Conservation (phyloP, 2,113 vertebrate species). For the Xenotilapia flavipinnis region DNA sequence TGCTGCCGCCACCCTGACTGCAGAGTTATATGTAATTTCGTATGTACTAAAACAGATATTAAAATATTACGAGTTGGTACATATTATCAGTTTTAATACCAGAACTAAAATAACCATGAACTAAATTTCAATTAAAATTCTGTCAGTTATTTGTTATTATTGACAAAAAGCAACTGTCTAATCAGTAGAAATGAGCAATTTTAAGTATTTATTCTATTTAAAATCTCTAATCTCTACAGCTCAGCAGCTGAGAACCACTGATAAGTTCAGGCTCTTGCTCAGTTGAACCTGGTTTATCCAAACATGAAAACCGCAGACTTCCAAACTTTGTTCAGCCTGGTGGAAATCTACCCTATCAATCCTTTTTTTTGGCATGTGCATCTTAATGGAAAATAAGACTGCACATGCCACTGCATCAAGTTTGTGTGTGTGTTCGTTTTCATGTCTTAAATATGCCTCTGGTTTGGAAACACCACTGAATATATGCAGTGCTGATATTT, state of each 20-base stretch:
- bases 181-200: not conserved
- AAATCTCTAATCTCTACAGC: not conserved
- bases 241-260: slow-evolving; percentile 27
- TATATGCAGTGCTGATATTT: not conserved
- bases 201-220: not conserved
- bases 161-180: not conserved
- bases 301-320: slow-evolving; percentile 14
- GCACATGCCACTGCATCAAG: not conserved
- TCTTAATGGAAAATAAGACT: not conserved
- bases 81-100: not conserved
- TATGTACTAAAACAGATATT: not conserved
- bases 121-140: not conserved
- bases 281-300: slow-evolving; percentile 36
- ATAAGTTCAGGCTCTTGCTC: not conserved
- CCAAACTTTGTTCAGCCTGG: not conserved
- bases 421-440: slow-evolving; percentile 1
- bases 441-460: not conserved
- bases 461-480: not conserved
- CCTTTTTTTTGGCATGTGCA: not conserved
- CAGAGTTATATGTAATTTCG: rapidly evolving
- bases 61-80: not conserved
- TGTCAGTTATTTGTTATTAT: not conserved
- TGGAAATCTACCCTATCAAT: not conserved
- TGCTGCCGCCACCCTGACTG: rapidly evolving
- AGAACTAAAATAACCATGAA: not conserved